Percentiles rank a stretch among this genome's conserved stretches.
These are phyloP conservation scores for Caenorhabditis plicata DNA, from an alignment of 2,888 invertebrate species.

Conservation along the genomic window DNA sequence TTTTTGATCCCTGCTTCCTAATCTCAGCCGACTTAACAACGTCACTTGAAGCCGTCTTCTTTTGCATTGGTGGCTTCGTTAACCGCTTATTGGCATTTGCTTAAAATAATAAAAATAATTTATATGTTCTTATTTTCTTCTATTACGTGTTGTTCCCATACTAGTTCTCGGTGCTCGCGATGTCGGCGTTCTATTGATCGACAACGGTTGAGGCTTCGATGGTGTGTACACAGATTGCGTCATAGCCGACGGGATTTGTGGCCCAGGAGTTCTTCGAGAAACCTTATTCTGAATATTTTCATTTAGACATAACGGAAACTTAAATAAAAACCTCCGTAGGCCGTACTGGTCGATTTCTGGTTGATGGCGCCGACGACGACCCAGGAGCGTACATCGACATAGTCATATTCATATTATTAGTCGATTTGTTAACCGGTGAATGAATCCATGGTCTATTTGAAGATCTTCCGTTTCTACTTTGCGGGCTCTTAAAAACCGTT, in stretches of 20 bases:
- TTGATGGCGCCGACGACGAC: constrained; percentile 27
- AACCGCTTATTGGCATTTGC: background rate
- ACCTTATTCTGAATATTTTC: background rate
- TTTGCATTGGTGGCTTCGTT: background rate
- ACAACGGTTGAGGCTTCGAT: too few species aligned
- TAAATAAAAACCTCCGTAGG: too few species aligned
- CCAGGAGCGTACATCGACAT: constrained; percentile 36
- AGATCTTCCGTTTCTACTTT: background rate
- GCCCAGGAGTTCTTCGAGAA: background rate
- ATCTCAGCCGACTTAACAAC: background rate
- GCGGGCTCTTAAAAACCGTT: background rate
- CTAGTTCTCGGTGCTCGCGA: too few species aligned
- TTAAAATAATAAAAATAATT: background rate
- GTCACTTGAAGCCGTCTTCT: background rate
- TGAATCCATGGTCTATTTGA: background rate
- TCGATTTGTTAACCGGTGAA: background rate
- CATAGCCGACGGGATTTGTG: constrained; percentile 15
- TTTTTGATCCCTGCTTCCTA: background rate
- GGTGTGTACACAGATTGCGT: constrained; percentile 38
- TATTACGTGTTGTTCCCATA: too few species aligned
- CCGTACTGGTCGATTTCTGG: too few species aligned
- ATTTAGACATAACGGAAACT: too few species aligned
- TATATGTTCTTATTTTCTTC: too few species aligned
- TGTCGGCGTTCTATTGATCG: too few species aligned
- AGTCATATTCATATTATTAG: too few species aligned